These are phyloP conservation scores for Leptoclinus maculatus DNA, from an alignment of 2,797 vertebrate species.

Conservation along the genomic window DNA sequence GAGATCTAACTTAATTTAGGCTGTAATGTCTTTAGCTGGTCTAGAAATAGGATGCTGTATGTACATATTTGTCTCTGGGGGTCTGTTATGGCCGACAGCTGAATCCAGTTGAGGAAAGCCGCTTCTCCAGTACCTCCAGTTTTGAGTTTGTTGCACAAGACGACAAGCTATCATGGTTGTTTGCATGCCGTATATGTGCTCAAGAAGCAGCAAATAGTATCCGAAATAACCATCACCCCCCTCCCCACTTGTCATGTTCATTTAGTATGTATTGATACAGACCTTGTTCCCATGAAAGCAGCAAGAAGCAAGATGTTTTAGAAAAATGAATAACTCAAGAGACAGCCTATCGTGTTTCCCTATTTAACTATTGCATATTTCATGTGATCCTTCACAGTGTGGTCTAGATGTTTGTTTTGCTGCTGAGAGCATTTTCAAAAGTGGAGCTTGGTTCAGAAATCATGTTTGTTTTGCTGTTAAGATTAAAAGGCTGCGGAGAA, in stretches of 20 bases:
- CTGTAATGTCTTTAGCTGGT: slow-evolving; percentile 80
- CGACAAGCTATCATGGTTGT: slow-evolving; percentile 1
- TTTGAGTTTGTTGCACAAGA: slow-evolving; percentile 23
- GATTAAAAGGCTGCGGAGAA: slow-evolving; percentile 18
- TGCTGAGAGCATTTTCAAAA: slow-evolving; percentile 44
- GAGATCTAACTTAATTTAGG: slow-evolving; percentile 78
- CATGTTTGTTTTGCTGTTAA: slow-evolving; percentile 54
- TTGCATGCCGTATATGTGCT: neutral
- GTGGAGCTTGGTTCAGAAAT: slow-evolving; percentile 35
- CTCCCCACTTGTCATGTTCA: slow-evolving; percentile 46
- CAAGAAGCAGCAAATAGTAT: slow-evolving; percentile 7
- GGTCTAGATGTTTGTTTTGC: slow-evolving; percentile 57
- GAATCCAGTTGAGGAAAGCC: slow-evolving; percentile 44
- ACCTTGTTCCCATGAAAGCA: slow-evolving; percentile 13
- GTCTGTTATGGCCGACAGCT: slow-evolving; percentile 68
- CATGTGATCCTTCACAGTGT: slow-evolving; percentile 55
- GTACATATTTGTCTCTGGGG: slow-evolving; percentile 59
- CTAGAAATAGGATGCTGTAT: slow-evolving; percentile 75
- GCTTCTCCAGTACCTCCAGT: slow-evolving; percentile 12
- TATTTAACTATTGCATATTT: slow-evolving; percentile 66
- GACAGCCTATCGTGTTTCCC: slow-evolving; percentile 49
- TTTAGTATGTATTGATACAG: slow-evolving; percentile 48
- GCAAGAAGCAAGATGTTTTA: slow-evolving; percentile 42
- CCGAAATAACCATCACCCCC: slow-evolving; percentile 12
- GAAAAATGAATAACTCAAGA: slow-evolving; percentile 55